These are phyloP conservation scores for Spermophilus dauricus DNA, from an alignment of 2,113 vertebrate species.

Conservation along the genomic window DNA sequence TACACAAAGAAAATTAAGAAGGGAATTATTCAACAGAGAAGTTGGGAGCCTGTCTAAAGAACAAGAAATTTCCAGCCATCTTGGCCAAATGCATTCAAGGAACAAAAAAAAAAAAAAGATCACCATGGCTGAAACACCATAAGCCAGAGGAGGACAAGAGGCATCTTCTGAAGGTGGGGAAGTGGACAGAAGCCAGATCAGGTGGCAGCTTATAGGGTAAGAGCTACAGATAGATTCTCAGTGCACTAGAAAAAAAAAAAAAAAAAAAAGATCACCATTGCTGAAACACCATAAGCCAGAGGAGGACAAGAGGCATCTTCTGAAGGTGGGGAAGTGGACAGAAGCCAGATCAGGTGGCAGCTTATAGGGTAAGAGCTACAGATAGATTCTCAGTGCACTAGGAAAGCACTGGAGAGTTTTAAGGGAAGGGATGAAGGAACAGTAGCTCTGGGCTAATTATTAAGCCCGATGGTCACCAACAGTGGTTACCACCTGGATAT, in stretches of 20 bases:
- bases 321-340: neutral
- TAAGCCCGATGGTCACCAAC: too few species aligned
- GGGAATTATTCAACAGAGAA: neutral
- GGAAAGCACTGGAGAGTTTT: neutral
- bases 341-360: neutral
- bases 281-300: neutral
- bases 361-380: neutral
- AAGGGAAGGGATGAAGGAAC: neutral
- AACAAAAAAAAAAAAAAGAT: neutral
- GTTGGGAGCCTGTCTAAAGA: neutral
- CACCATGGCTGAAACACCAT: neutral
- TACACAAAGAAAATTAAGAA: neutral
- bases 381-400: neutral
- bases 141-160: neutral
- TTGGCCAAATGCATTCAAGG: neutral
- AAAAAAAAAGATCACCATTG: neutral
- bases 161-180: neutral
- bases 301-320: neutral
- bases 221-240: neutral
- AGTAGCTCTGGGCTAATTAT: neutral
- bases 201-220: neutral
- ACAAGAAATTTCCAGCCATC: neutral
- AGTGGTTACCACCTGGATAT: too few species aligned
- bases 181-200: neutral
- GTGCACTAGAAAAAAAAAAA: neutral